Evolutionary conservation across 1,140 invertebrate species (phyloP), one percentile per base, ranked within the genome.

Genomic region (Nautilus pompilius): DNA sequence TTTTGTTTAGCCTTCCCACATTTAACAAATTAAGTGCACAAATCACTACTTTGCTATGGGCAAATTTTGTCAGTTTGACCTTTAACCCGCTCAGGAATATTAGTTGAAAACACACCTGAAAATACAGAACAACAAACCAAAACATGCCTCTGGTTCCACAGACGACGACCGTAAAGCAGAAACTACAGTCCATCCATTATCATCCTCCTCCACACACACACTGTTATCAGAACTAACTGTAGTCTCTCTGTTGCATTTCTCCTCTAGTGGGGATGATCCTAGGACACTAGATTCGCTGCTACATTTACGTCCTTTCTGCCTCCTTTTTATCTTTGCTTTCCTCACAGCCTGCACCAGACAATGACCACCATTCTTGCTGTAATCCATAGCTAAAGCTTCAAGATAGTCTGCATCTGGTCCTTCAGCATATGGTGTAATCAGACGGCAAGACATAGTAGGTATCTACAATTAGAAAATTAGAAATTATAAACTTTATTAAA

Each of bases 391-490:
- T 29, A 85, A 78, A 49, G 80, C 76, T 51, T 85, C 74, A 26
- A 90, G 82, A 24, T 82, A 74, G 58, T 87, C 85, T 73, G 86
- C 85, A 29, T 67, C 78, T 2, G 86, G 84, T 5, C 85, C 85
- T 56, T 85, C 85, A 60, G 77, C 85, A 72, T 86, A 88, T 1
- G 88, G 87, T 2, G 88, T 89, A 36, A 90, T 87, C 17, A 87
- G 70, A 67, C 89, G 77, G 10, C 84, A 84, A 5, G 80, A 82
- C 76, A 87, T 83, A 24, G 68, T 65, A 13, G 72, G 71, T 41
- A 80, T 69, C 79, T 81, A 62, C n/a, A 67, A 60, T 32, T 10
- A 60, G 26, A 65, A 10, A 51, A 49, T 34, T 58, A 3, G 1
- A 26, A 58, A n/a, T n/a, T n/a, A n/a, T n/a, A n/a, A n/a, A n/a